phyloP scores from a whole-genome alignment of 2,797 vertebrate species.

The Danio tinwini region DNA sequence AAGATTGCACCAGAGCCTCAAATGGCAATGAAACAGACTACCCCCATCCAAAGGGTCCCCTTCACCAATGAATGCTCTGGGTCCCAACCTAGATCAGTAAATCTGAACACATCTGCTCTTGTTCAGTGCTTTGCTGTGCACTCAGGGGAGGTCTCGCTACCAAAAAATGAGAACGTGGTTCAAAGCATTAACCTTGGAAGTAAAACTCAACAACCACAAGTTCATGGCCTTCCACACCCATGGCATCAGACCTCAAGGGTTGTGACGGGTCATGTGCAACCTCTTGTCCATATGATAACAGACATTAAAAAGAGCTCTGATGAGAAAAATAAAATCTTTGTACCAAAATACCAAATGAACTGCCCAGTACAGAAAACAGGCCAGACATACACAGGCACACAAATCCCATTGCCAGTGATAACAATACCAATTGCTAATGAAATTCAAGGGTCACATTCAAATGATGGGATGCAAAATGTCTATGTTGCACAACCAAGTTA shows the following conservation, averaged over 20 bases:
- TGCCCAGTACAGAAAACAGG: conserved; percentile 78
- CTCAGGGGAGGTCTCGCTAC: conserved; percentile 68
- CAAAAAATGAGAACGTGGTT: conserved; percentile 72
- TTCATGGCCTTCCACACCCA: conserved; percentile 81
- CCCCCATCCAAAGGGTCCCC: conserved; percentile 76
- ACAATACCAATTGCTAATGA: conserved; percentile 77
- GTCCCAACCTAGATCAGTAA: conserved; percentile 76
- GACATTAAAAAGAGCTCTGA: conserved; percentile 70
- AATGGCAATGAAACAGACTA: conserved; percentile 71
- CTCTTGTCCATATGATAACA: conserved; percentile 70
- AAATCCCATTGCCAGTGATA: conserved; percentile 76
- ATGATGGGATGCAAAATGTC: conserved; percentile 75
- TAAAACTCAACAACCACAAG: conserved; percentile 78
- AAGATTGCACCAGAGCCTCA: conserved; percentile 90
- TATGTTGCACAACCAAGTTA: conserved; percentile 77
- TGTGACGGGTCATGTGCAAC: conserved; percentile 75
- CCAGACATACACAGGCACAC: conserved; percentile 79
- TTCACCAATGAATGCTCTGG: conserved; percentile 72
- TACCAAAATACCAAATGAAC: conserved; percentile 94
- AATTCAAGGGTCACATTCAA: conserved; percentile 71
- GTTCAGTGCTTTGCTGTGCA: conserved; percentile 75
- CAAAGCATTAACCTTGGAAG: conserved; percentile 80
- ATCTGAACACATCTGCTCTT: conserved; percentile 66
- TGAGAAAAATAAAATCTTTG: conserved; percentile 76
- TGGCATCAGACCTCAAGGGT: conserved; percentile 78